Conservation (phyloP, 2,888 invertebrate genomes). For the Tethea ocularis region DNA sequence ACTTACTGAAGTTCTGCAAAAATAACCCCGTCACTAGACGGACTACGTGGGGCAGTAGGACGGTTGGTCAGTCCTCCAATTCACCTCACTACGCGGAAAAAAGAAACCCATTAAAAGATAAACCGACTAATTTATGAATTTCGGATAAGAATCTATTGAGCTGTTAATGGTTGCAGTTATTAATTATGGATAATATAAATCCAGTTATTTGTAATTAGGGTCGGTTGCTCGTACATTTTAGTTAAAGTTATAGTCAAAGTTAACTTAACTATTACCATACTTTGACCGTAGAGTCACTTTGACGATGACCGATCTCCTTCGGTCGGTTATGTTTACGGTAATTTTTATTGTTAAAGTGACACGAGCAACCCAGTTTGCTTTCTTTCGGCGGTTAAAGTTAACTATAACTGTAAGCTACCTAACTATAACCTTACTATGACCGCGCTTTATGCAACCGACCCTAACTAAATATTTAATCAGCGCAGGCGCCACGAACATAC, state of each 20-base stretch:
- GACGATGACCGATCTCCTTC: too few relatives aligned
- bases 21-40: slow-evolving; percentile 64
- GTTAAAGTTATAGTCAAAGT: too few relatives aligned
- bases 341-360: too few relatives aligned
- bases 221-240: too few relatives aligned
- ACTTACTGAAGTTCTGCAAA: slow-evolving; percentile 75
- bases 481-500: slow-evolving; percentile 1
- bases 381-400: too few relatives aligned
- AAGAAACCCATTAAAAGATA: slow-evolving; percentile 62
- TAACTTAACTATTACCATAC: too few relatives aligned
- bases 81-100: slow-evolving; percentile 74
- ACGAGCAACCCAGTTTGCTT: too few relatives aligned
- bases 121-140: slow-evolving; percentile 73
- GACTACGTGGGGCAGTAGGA: slow-evolving; percentile 76
- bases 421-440: too few relatives aligned
- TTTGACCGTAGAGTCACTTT: too few relatives aligned
- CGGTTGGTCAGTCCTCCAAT: slow-evolving; percentile 75
- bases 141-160: background rate
- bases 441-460: too few relatives aligned
- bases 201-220: background rate
- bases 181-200: background rate
- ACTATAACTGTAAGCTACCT: too few relatives aligned
- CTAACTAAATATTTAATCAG: background rate
- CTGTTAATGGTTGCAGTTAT: slow-evolving; percentile 5
- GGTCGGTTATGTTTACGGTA: too few relatives aligned